Evolutionary conservation across 2,797 vertebrate genomes (phyloP).

Genomic region (Diglossa cyanea): DNA sequence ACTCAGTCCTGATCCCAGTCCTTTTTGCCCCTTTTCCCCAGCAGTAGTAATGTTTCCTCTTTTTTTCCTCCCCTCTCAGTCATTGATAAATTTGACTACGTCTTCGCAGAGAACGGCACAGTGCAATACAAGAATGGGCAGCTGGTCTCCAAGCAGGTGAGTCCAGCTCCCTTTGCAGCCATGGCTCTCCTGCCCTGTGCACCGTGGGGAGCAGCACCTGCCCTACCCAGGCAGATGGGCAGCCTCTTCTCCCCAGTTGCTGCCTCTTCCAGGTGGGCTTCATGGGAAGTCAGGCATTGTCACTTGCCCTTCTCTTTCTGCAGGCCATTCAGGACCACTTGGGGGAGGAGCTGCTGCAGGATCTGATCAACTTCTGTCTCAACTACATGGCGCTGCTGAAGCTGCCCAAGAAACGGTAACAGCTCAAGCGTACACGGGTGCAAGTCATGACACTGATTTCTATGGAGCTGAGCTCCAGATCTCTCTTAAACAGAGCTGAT

Average conservation of each 20-base stretch:
- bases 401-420: slow-evolving; percentile 94
- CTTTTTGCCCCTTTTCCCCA: not conserved
- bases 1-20: not conserved
- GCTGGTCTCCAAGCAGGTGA: slow-evolving; percentile 91
- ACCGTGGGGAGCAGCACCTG: accelerated
- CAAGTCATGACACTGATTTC: not conserved
- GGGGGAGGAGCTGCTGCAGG: slow-evolving; percentile 95
- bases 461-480: not conserved
- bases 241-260: not conserved
- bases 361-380: slow-evolving; percentile 97
- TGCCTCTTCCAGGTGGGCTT: not conserved
- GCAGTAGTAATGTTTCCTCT: not conserved
- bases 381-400: slow-evolving; percentile 94
- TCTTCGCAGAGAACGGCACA: slow-evolving; percentile 95
- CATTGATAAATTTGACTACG: slow-evolving; percentile 93
- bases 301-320: not conserved
- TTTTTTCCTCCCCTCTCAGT: slow-evolving; percentile 73
- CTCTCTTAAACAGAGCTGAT: not conserved
- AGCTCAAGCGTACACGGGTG: accelerated
- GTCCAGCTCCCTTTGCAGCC: not conserved
- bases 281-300: not conserved
- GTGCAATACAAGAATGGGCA: slow-evolving; percentile 96
- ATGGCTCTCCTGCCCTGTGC: not conserved
- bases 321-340: slow-evolving; percentile 96
- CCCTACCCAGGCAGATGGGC: not conserved